These are phyloP conservation scores for Cotesia glomerata DNA, from an alignment of 1,140 invertebrate genomes.

Conservation along the genomic window DNA sequence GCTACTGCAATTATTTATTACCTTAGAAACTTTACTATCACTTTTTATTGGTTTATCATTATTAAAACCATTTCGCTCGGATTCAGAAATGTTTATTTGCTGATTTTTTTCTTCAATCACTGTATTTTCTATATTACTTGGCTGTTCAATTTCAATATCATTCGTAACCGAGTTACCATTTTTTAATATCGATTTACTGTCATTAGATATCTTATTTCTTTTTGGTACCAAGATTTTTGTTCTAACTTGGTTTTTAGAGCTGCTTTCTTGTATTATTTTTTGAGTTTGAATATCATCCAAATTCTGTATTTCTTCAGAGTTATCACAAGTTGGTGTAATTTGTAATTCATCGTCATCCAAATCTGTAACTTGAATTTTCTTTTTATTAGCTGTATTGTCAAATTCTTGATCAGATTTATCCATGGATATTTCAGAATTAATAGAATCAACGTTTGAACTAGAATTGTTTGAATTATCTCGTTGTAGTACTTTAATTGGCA, in stretches of 20 bases:
- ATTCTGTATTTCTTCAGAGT: neutral
- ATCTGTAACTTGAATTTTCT: constrained; percentile 44
- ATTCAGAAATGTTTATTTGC: neutral
- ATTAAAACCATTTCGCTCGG: constrained; percentile 6
- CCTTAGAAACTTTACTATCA: neutral
- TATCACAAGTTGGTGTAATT: neutral
- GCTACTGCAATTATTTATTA: neutral
- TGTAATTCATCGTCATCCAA: constrained; percentile 43
- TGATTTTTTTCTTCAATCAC: neutral
- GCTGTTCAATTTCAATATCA: neutral
- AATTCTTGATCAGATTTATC: neutral
- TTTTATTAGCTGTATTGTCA: constrained; percentile 24
- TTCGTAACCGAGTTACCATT: neutral
- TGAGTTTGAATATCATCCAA: neutral
- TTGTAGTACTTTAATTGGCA: constrained; percentile 44
- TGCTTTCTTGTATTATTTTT: neutral
- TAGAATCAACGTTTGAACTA: neutral
- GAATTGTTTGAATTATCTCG: constrained; percentile 34
- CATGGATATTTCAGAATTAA: neutral
- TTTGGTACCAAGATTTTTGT: constrained; percentile 27
- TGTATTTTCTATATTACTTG: neutral
- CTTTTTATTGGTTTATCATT: neutral
- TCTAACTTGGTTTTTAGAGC: neutral
- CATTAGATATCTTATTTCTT: constrained; percentile 11
- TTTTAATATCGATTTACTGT: neutral